Evolutionary conservation across 2,113 vertebrate species (phyloP), one percentile per base, ranked within the genome.

Genomic region (Pelvicachromis taeniatus): DNA sequence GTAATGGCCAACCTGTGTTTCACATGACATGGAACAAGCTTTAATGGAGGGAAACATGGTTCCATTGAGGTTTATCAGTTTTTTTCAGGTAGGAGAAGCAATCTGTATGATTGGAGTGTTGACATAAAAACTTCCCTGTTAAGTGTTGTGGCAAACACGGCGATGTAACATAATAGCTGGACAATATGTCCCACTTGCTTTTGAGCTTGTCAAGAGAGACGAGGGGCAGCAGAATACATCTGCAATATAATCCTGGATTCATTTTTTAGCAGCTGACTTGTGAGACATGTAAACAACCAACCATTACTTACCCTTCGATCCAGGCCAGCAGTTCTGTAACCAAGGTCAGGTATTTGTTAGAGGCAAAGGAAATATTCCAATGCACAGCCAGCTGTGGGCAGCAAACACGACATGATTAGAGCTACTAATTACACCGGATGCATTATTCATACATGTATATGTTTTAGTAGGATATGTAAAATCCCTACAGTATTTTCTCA

Each of bases 1-100:
- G 52, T 91, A 92, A 92, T 89, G 84, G 88, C 65, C 81, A 78
- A 75, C 65, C 78, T 82, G 70, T 88, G 88, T 90, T 68, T 89
- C 59, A 77, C 82, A 84, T 80, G 80, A 80, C 85, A 77, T 68
- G 58, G 83, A 85, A 90, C 85, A 85, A 77, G 80, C 31, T 48
- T 54, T 70, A 65, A 73, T 84, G 65, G 59, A 88, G 50, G 55
- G 17, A 83, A 85, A 88, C 85, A 73, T 50, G 48, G 79, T n/a
- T 88, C 54, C 58, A 52, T 59, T 82, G 53, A 73, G 50, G 82
- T 78, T 77, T 75, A 77, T 52, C 4, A 11, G 70, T 53, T 63
- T 50, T 50, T 83, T 59, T 83, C 6, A 63, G 83, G 19, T 50
- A 23, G 13, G 42, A 29, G n/a, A 38, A 13, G 23, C 65, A 73